Evolutionary conservation across 2,888 invertebrate genomes (phyloP), one percentile per base, ranked within the genome.

Genomic region (Chirona hameri): DNA sequence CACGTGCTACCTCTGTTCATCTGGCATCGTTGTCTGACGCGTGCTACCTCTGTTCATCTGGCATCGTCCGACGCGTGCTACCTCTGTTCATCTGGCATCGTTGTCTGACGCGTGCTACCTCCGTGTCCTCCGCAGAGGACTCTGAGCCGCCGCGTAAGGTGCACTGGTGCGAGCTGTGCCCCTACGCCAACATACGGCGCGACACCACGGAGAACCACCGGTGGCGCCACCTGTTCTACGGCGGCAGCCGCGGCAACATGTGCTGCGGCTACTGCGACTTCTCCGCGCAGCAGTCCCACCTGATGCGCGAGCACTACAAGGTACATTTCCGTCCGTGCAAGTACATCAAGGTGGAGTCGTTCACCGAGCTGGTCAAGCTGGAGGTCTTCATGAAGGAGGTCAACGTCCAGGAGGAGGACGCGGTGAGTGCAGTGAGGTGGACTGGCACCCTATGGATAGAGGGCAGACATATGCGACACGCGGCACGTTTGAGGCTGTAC

Each of bases 261-360:
- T 91, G 91, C 85, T 96, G 96, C 88, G 91, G 93, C 39, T 93
- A 93, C 87, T 96, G 96, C 88, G 94, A 95, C 88, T 93, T 94
- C 87, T 92, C 93, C 46, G 93, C 93, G 48, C 91, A 92, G 7
- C 93, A 94, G 86, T 91, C 92, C 83, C 92, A 93, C 86, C 91
- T 93, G 85, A 89, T 95, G 60, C 91, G 93, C 76, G 95, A 95
- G 86, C 96, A 96, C 88, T 90, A 92, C 72, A 93, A 93, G 87
- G 90, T 94, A 82, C 96, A 96, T 88, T 95, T 95, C 85, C 84
- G 83, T 72, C 84, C 85, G 60, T 84, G 84, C 85, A 86, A 82
- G 60, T 84, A 84, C 72, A 83, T 85, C 60, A 81, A 82, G 48
- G 84, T 84, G 55, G 85, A 85, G 52, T 84, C 84, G 21, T 85